phyloP scores from a whole-genome alignment of 2,888 invertebrate genomes.

The Cataglyphis cursor region DNA sequence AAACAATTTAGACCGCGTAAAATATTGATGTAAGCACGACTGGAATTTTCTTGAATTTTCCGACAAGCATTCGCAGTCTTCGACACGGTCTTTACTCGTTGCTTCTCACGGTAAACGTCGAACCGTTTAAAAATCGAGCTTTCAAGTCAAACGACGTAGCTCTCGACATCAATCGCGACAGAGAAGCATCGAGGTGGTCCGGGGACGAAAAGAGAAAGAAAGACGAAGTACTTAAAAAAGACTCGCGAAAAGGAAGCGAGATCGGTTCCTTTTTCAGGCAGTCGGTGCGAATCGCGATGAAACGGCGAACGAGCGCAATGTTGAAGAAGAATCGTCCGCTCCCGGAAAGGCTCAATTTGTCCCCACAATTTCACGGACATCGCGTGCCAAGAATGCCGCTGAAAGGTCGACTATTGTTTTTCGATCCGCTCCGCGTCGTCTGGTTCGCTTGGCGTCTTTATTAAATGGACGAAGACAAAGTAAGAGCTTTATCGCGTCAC shows the following conservation, averaged over 20 bases:
- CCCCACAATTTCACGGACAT: slow-evolving; percentile 74
- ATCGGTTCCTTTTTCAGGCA: slow-evolving; percentile 55
- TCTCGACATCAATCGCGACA: slow-evolving; percentile 36
- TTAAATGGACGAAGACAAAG: slow-evolving; percentile 58
- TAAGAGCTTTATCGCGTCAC: not conserved
- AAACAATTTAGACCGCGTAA: slow-evolving; percentile 8
- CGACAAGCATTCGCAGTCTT: not conserved
- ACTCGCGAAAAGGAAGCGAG: slow-evolving; percentile 21
- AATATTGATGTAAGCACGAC: not conserved
- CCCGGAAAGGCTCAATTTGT: slow-evolving; percentile 74
- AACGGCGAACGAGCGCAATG: slow-evolving; percentile 25
- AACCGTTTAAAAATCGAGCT: slow-evolving; percentile 48
- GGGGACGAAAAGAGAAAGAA: slow-evolving; percentile 1
- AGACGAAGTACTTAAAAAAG: slow-evolving; percentile 34
- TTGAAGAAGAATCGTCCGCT: slow-evolving; percentile 45
- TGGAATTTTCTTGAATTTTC: slow-evolving; percentile 29
- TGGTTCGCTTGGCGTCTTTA: slow-evolving; percentile 59
- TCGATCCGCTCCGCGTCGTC: slow-evolving; percentile 55
- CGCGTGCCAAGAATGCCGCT: slow-evolving; percentile 72
- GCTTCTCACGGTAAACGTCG: slow-evolving; percentile 30
- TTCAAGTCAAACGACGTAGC: slow-evolving; percentile 31
- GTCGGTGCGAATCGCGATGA: slow-evolving; percentile 41
- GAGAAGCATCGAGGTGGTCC: slow-evolving; percentile 12
- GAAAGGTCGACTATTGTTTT: slow-evolving; percentile 69
- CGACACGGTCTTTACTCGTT: slow-evolving; percentile 14